Evolutionary conservation across 2,888 invertebrate genomes (phyloP).

Genomic region (Icerya purchasi): DNA sequence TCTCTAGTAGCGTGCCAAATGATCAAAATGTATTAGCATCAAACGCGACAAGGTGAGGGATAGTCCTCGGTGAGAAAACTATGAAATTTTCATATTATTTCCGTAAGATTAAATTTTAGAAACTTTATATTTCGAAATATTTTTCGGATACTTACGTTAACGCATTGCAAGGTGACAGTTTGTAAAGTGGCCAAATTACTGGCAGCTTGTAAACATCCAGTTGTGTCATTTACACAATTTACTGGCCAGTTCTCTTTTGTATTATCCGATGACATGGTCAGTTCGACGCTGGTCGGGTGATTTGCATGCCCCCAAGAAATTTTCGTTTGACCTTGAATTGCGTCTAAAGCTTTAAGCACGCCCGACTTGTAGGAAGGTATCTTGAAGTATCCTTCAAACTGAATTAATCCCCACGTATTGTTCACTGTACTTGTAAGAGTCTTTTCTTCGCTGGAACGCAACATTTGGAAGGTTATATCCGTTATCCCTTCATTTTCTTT

Average conservation of each 20-base stretch:
- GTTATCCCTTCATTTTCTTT: constrained; percentile 18
- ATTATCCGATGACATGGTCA: constrained; percentile 16
- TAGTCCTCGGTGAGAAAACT: no score
- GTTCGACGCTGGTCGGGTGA: constrained; percentile 19
- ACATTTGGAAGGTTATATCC: constrained; percentile 19
- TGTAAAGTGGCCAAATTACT: constrained; percentile 21
- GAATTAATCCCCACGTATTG: constrained; percentile 20
- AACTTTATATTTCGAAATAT: no score
- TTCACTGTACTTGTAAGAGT: constrained; percentile 12
- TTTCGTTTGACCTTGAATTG: constrained; percentile 19
- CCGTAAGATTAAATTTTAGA: no score
- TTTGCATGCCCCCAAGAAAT: constrained; percentile 20
- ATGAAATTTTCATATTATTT: no score
- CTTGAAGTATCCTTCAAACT: constrained; percentile 20
- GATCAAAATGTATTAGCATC: no score
- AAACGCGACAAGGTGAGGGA: no score
- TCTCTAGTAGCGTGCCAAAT: no score
- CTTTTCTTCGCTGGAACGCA: constrained; percentile 14
- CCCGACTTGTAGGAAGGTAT: constrained; percentile 20
- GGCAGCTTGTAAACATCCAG: constrained; percentile 20
- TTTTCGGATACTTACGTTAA: constrained; percentile 18
- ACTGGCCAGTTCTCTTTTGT: constrained; percentile 15
- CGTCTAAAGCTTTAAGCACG: constrained; percentile 19
- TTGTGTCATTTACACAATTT: constrained; percentile 16
- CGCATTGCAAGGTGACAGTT: constrained; percentile 19